Evolutionary conservation across 2,113 vertebrate species (phyloP).

Genomic region (Procavia capensis): DNA sequence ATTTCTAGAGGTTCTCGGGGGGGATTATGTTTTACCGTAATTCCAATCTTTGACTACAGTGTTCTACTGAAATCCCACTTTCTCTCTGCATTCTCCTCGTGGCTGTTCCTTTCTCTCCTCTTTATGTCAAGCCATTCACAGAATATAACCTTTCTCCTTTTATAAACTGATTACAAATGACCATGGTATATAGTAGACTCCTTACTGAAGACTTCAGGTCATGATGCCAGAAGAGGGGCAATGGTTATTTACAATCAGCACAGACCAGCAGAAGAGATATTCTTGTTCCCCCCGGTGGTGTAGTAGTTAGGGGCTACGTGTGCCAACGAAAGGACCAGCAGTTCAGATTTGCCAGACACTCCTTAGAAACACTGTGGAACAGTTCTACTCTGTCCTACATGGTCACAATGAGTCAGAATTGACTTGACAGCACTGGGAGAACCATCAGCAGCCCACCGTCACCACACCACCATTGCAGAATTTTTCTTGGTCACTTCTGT

Average conservation of each 20-base stretch:
- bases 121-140: neutral
- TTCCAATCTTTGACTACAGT: neutral
- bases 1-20: neutral
- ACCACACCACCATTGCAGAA: neutral
- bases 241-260: neutral
- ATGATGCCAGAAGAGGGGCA: neutral
- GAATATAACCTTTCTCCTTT: neutral
- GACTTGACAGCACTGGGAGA: too few relatives aligned
- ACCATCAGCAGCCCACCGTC: neutral
- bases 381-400: too few relatives aligned
- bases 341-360: too few relatives aligned
- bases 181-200: neutral
- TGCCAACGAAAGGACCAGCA: too few relatives aligned
- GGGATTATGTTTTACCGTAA: neutral
- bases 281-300: too few relatives aligned
- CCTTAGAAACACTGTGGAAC: too few relatives aligned
- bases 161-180: neutral
- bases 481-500: neutral
- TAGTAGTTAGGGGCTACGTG: too few relatives aligned
- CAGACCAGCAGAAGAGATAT: neutral
- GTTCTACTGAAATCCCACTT: neutral
- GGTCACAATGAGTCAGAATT: too few relatives aligned
- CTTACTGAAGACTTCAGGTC: neutral
- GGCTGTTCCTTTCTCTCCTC: neutral
- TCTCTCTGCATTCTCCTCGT: neutral